Evolutionary conservation across 23 tunicate genomes (phyloP), one percentile per base, ranked within the genome.

Genomic region (Ciona savignyi): DNA sequence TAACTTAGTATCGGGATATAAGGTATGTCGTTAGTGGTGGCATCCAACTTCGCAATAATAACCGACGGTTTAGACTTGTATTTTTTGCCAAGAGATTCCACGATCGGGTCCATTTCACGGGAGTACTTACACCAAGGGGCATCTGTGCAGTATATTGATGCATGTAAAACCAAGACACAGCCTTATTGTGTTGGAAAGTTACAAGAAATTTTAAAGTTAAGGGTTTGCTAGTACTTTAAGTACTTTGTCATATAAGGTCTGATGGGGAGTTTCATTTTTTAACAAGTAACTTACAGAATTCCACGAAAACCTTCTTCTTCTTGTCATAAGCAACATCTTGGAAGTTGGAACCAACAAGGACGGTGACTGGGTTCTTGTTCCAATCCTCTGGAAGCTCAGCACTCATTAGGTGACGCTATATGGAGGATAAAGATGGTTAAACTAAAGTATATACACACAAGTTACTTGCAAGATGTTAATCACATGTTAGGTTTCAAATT

Each of bases 291-390:
- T 91, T 78, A 91, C 97, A 94, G 63, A 94, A 94, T 87, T 94
- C 99, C 29, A 94, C 90, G 69, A 94, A 94, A 49, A 94, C 99
- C 51, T 94, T 94, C 80, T 94, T 94, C n/a, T 86, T 77, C 62
- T 85, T 48, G 79, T 95, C 87, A 62, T 77, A 84, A 35, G 85
- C 99, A 63, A 85, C 90, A 71, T 88, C 96, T 31, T 68, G 61
- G 81, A 88, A 95, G 85, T 95, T 95, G 78, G 84, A 83, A 30
- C 99, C 99, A 56, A 88, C 96, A 28, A 95, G 80, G 27, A 88
- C 85, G 26, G 73, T n/a, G 3, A 95, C 96, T 27, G 96, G 92
- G 60, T 85, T 85, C 28, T 71, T 80, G 81, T 88, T 76, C 90
- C 95, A 94, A 63, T 83, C 91, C 29, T 84, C 96, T 1, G 96